phyloP scores from a whole-genome alignment of 92 coral and sea anemone genomes.

The Heteractis magnifica region DNA sequence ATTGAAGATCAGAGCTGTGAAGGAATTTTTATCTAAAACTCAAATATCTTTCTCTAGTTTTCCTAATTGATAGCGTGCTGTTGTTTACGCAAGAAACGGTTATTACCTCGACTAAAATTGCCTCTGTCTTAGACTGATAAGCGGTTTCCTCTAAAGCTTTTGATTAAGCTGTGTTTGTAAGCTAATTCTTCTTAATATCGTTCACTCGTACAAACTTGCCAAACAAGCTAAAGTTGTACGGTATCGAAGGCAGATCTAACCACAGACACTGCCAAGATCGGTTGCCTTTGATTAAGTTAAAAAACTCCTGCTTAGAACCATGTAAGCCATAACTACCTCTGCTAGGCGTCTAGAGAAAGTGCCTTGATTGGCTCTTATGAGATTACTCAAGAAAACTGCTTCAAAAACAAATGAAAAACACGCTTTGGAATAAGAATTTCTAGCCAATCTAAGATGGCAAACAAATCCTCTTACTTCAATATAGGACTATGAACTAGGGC shows the following conservation, averaged over 20 bases:
- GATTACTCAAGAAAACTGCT: neutral
- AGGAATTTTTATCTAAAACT: neutral
- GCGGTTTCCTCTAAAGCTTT: conserved; percentile 28
- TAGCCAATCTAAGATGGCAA: too few species aligned
- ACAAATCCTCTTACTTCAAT: neutral
- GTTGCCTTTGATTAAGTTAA: conserved; percentile 20
- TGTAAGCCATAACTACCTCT: conserved; percentile 13
- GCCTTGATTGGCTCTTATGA: conserved; percentile 12
- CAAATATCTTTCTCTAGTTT: neutral
- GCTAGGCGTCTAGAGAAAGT: neutral
- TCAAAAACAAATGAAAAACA: neutral
- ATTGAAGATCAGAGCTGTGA: neutral
- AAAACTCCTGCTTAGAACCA: conserved; percentile 30
- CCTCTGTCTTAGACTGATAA: conserved; percentile 11
- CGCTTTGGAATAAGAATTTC: neutral
- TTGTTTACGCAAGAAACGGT: conserved; percentile 23
- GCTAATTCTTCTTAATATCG: conserved; percentile 33
- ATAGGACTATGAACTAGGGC: neutral
- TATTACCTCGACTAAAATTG: conserved; percentile 4
- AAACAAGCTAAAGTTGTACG: conserved; percentile 41
- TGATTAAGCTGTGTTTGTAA: conserved; percentile 27
- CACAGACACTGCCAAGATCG: conserved; percentile 22
- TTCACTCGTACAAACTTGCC: conserved; percentile 28
- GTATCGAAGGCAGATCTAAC: conserved; percentile 38
- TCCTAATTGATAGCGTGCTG: conserved; percentile 30